A percentile compares a stretch with the other conserved stretches of the same genome.
These are phyloP conservation scores for Hystrix cristata DNA, from an alignment of 2,113 vertebrate genomes.

Conservation along the genomic window DNA sequence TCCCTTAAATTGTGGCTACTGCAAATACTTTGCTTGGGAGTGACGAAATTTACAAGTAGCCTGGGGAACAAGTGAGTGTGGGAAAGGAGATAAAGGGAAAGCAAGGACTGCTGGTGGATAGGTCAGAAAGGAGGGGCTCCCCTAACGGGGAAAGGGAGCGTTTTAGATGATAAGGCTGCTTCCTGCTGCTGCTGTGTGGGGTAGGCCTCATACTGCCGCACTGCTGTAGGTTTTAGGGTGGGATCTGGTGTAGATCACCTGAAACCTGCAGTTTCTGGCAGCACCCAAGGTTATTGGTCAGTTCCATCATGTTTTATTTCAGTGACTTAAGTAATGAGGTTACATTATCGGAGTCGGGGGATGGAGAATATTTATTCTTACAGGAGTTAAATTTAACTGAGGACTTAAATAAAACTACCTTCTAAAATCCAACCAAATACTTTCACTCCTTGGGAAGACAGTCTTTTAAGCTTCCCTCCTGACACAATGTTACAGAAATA, in stretches of 20 bases:
- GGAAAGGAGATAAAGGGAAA: background rate
- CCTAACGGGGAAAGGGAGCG: background rate
- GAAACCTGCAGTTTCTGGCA: background rate
- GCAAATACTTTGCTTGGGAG: slow-evolving; percentile 35
- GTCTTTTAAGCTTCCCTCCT: slow-evolving; percentile 53
- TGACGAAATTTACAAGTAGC: background rate
- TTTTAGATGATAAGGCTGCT: background rate
- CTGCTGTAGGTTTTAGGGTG: background rate
- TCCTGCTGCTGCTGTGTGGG: background rate
- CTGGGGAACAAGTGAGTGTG: background rate
- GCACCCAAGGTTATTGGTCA: slow-evolving; percentile 8
- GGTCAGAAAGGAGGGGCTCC: background rate
- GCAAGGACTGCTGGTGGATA: background rate
- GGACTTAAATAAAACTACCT: slow-evolving; percentile 32
- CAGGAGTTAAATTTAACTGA: slow-evolving; percentile 37
- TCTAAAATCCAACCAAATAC: slow-evolving; percentile 63
- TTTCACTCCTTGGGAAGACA: slow-evolving; percentile 25
- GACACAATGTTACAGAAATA: slow-evolving; percentile 80
- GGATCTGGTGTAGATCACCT: background rate
- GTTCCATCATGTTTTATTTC: background rate
- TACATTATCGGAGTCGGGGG: background rate
- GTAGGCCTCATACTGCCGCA: background rate
- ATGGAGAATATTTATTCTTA: slow-evolving; percentile 51
- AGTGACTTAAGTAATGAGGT: background rate
- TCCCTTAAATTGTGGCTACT: slow-evolving; percentile 42